These are phyloP conservation scores for Ophion slaviceki DNA, from an alignment of 2,888 invertebrate genomes.

Conservation along the genomic window DNA sequence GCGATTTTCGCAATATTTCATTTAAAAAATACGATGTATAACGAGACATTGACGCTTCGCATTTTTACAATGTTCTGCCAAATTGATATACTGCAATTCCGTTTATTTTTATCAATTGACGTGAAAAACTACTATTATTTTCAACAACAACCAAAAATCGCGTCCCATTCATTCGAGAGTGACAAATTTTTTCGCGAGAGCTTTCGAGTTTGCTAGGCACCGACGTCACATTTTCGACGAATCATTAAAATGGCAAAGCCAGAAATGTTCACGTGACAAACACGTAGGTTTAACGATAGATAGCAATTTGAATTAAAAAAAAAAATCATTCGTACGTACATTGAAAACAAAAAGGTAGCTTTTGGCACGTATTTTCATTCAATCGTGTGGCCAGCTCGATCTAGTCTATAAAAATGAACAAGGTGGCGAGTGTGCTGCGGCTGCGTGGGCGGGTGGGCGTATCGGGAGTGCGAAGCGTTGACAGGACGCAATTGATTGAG, in stretches of 20 bases:
- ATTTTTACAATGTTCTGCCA: conserved; percentile 46
- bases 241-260: conserved; percentile 27
- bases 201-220: conserved; percentile 37
- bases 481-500: conserved; percentile 29
- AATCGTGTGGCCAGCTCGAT: conserved; percentile 78
- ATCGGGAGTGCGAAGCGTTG: conserved; percentile 24
- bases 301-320: conserved; percentile 33
- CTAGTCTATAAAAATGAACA: conserved; percentile 78
- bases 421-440: conserved; percentile 64
- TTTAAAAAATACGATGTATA: conserved; percentile 23
- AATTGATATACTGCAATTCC: conserved; percentile 29
- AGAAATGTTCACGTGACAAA: conserved; percentile 41
- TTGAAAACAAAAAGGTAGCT: conserved; percentile 40
- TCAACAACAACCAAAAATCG: not conserved
- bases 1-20: conserved; percentile 30
- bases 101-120: not conserved
- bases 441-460: not conserved
- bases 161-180: conserved; percentile 21
- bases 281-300: conserved; percentile 35
- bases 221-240: conserved; percentile 23
- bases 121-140: conserved; percentile 3
- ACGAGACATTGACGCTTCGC: conserved; percentile 25
- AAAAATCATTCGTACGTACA: conserved; percentile 35
- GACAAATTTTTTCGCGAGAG: conserved; percentile 26
- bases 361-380: conserved; percentile 72